Evolutionary conservation across 2,888 invertebrate species (phyloP), one percentile per base, ranked within the genome.

Genomic region (Drosophila ezoana): DNA sequence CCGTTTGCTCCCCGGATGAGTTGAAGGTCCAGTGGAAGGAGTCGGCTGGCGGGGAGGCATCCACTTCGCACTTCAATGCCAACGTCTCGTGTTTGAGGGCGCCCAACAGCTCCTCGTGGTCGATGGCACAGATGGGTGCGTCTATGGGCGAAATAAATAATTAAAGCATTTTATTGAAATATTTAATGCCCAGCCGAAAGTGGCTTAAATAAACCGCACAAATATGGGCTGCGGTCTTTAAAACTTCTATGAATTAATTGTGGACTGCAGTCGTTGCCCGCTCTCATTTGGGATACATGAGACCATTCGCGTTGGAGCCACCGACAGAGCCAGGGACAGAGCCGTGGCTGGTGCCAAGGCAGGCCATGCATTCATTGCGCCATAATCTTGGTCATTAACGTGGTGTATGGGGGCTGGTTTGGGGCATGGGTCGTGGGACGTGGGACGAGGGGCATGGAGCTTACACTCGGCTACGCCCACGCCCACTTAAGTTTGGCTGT

Each of bases 1-100:
- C 96, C 52, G 95, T 95, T 92, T 96, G 95, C 90, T 97, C 97
- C 16, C 97, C 97, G 67, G 97, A 97, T 92, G 96, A 97, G 93
- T 98, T 98, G 94, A 98, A 97, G 78, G 97, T 97, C 98, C 98
- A 98, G 89, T 96, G 96, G 93, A 97, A 98, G 89, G 95, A 95
- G 87, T 95, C 95, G 62, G 96, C 94, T 9, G 96, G 95, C n/a
- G 97, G 97, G 90, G 97, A 97, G 80, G 97, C 96, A 90, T 97
- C 97, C 76, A 97, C 97, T 76, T 96, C 96, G 91, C 97, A 98
- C 90, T 95, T 95, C 76, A 97, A 93, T 60, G 95, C 94, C 62
- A 97, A 95, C n/a, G 96, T 97, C 93, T 97, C 97, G 91, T 97
- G 96, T 92, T 97, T 97, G 84, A 97, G 93, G 52, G 97, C 97